Evolutionary conservation across 2,797 vertebrate genomes (phyloP).

Genomic region (Chaunax sp.): DNA sequence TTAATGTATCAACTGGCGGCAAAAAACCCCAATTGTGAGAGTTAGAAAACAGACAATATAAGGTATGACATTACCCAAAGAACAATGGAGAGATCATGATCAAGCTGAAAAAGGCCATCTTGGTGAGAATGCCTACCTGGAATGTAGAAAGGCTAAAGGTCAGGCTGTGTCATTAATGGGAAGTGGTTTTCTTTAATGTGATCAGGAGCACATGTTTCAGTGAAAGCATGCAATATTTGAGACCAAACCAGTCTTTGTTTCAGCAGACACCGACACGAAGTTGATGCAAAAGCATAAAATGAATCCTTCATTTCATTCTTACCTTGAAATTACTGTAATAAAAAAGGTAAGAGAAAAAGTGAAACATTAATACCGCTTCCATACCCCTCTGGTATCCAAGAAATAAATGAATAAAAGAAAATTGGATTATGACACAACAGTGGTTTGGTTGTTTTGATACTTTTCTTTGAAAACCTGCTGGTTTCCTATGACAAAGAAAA

Average conservation of each 20-base stretch:
- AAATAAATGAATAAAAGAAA: background rate
- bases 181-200: constrained; percentile 20
- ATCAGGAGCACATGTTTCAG: no score
- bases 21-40: background rate
- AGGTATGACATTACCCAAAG: constrained; percentile 1
- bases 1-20: constrained; percentile 1
- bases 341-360: background rate
- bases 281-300: no score
- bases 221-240: no score
- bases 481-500: background rate
- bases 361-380: constrained; percentile 8
- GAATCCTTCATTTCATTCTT: no score
- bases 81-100: constrained; percentile 29
- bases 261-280: no score
- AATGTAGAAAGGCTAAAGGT: constrained; percentile 49
- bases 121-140: constrained; percentile 19
- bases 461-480: background rate
- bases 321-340: constrained; percentile 6
- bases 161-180: constrained; percentile 16
- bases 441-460: background rate
- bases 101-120: constrained; percentile 14
- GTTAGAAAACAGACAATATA: constrained; percentile 24
- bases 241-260: no score
- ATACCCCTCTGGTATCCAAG: background rate
- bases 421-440: background rate